A percentile compares a stretch with the other conserved stretches of the same genome.
These are phyloP conservation scores for Neolamprologus variostigma DNA, from an alignment of 2,113 vertebrate genomes.

Conservation along the genomic window DNA sequence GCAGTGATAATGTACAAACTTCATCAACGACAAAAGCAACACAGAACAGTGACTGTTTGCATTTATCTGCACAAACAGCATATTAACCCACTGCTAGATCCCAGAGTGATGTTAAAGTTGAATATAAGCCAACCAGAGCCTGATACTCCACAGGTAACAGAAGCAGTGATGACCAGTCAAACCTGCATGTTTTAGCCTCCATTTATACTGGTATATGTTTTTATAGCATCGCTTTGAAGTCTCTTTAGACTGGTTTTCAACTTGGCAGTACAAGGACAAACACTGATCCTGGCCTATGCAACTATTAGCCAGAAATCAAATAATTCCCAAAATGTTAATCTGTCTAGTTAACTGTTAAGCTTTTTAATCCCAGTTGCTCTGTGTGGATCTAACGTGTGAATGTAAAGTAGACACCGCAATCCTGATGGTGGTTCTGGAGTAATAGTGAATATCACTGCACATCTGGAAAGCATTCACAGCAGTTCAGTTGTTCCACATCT, in stretches of 20 bases:
- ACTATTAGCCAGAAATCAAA: not conserved
- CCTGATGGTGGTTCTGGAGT: not conserved
- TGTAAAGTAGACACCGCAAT: fast-evolving
- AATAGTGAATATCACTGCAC: not conserved
- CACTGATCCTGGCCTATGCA: not conserved
- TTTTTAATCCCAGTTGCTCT: not conserved
- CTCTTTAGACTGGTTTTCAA: not conserved
- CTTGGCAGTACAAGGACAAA: not conserved
- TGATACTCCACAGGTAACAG: not conserved
- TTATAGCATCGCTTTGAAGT: not conserved
- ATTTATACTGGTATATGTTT: not conserved
- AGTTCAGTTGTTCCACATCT: not conserved
- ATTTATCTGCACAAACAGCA: not conserved
- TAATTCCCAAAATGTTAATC: not conserved
- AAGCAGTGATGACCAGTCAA: not conserved
- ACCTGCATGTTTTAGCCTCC: not conserved
- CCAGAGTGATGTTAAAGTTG: not conserved
- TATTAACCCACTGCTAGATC: not conserved
- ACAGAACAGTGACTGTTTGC: not conserved
- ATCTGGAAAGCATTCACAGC: not conserved
- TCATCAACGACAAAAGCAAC: not conserved
- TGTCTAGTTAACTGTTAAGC: not conserved
- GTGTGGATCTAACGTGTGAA: not conserved
- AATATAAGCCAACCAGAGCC: not conserved
- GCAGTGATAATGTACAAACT: not conserved